phyloP scores from a whole-genome alignment of 2,797 vertebrate genomes.

The Champsocephalus gunnari region DNA sequence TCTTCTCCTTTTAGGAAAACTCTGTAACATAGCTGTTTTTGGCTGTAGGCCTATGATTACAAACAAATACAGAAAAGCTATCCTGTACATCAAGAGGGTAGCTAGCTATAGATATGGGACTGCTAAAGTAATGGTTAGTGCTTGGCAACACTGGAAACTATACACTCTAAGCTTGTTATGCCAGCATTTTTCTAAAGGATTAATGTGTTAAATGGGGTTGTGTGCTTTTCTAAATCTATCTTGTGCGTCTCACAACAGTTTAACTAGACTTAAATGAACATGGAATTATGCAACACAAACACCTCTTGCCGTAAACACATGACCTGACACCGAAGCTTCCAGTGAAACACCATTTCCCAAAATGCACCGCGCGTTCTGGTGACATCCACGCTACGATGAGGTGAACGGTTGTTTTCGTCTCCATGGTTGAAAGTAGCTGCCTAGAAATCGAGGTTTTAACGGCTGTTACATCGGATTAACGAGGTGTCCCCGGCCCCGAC shows the following conservation, averaged over 20 bases:
- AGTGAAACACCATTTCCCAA: conserved; percentile 76
- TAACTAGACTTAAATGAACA: not conserved
- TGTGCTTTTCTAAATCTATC: not conserved
- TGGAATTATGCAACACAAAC: not conserved
- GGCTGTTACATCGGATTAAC: not conserved
- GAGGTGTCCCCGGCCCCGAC: fast-evolving
- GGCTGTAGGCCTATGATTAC: not conserved
- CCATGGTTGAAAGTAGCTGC: conserved; percentile 13
- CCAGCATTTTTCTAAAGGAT: too few species aligned
- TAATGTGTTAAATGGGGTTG: too few species aligned
- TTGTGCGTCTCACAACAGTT: not conserved
- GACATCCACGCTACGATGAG: conserved; percentile 55
- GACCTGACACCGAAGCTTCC: not conserved
- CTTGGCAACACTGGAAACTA: too few species aligned
- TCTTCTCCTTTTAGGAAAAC: not conserved
- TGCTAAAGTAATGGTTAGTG: not conserved
- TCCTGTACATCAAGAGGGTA: not conserved
- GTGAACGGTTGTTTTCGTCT: conserved; percentile 67
- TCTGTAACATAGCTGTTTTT: not conserved
- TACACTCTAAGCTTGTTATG: too few species aligned
- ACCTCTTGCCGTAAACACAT: not conserved
- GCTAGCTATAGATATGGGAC: too few species aligned
- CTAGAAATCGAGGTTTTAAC: not conserved
- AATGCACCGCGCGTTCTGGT: conserved; percentile 54
- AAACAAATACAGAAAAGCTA: not conserved